These are phyloP conservation scores for Oscheius onirici DNA, from an alignment of 2,888 invertebrate species.

Conservation along the genomic window DNA sequence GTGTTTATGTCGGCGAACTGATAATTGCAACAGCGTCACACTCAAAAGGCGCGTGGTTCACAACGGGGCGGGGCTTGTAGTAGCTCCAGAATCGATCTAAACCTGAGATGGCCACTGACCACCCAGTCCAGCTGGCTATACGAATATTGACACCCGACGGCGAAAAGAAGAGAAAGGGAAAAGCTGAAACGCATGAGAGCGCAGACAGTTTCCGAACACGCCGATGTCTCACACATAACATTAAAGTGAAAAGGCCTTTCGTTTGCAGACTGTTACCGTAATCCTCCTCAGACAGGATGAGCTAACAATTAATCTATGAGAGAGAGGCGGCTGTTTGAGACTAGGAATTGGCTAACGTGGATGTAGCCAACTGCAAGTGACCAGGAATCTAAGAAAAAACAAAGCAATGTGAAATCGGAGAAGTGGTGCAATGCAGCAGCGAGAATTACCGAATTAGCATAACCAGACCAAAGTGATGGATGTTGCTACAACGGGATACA, in stretches of 20 bases:
- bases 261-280: too few species aligned
- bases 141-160: slow-evolving; percentile 35
- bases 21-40: slow-evolving; percentile 33
- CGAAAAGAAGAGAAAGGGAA: background rate
- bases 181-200: slow-evolving; percentile 22
- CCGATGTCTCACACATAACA: too few species aligned
- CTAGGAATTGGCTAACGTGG: background rate
- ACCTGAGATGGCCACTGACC: slow-evolving; percentile 10
- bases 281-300: too few species aligned
- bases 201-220: slow-evolving; percentile 2
- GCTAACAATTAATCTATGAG: too few species aligned
- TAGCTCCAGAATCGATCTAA: slow-evolving; percentile 27
- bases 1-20: slow-evolving; percentile 31
- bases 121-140: slow-evolving; percentile 32
- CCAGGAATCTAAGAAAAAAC: background rate
- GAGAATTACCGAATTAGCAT: slow-evolving; percentile 28
- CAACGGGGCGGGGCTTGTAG: slow-evolving; percentile 27
- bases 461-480: background rate
- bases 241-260: too few species aligned
- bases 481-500: background rate
- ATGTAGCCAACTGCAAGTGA: background rate
- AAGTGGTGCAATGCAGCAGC: slow-evolving; percentile 8
- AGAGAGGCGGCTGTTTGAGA: background rate
- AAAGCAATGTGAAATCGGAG: slow-evolving; percentile 9
- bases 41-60: slow-evolving; percentile 26